A percentile compares a stretch with the other conserved stretches of the same genome.
These are phyloP conservation scores for Mus pahari DNA, from an alignment of 2,113 vertebrate genomes.

Conservation along the genomic window DNA sequence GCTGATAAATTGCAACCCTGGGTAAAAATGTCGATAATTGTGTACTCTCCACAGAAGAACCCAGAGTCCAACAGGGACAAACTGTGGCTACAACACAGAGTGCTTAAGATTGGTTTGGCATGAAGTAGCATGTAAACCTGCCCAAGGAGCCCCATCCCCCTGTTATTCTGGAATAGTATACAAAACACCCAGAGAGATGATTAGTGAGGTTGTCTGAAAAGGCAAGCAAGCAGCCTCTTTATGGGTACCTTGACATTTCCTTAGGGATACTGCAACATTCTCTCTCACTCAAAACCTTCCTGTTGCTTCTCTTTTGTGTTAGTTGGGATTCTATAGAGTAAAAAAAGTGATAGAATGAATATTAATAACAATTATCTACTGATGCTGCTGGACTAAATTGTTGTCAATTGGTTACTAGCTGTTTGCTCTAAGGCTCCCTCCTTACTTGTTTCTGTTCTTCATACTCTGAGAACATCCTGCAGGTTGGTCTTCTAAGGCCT, in stretches of 20 bases:
- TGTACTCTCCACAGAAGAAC: constrained; percentile 24
- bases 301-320: neutral
- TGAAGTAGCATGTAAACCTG: neutral
- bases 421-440: neutral
- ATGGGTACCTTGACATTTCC: neutral
- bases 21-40: constrained; percentile 41
- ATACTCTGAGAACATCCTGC: neutral
- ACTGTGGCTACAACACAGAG: accelerated
- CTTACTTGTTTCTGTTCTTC: neutral
- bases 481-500: neutral
- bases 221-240: neutral
- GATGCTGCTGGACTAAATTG: no score
- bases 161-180: neutral
- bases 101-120: neutral
- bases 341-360: neutral
- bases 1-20: constrained; percentile 58
- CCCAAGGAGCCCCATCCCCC: neutral
- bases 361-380: neutral
- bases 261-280: neutral
- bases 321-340: no score
- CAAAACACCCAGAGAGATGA: neutral
- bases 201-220: neutral
- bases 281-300: neutral
- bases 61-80: neutral
- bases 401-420: neutral